Evolutionary conservation across 2,797 vertebrate species (phyloP).

Genomic region (Sebastes variabilis): DNA sequence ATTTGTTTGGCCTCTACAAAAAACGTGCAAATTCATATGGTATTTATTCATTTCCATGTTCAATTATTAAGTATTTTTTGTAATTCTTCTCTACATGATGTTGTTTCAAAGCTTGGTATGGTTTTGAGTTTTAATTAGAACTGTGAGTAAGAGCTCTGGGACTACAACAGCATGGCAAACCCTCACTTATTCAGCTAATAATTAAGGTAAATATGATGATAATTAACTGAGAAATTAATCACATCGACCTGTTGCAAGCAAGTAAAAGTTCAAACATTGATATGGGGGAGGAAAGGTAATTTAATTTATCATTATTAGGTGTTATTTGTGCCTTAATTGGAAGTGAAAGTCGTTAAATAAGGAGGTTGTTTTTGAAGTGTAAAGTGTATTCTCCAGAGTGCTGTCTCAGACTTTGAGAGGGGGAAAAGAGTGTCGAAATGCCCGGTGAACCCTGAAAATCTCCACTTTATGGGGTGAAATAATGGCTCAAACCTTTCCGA

Average conservation of each 20-base stretch:
- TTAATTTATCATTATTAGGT: slow-evolving; percentile 2
- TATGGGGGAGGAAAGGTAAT: not conserved
- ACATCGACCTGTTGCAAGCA: slow-evolving; percentile 87
- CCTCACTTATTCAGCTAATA: slow-evolving; percentile 60
- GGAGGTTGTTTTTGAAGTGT: not conserved
- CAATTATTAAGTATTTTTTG: slow-evolving; percentile 24
- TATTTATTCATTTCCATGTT: slow-evolving; percentile 66
- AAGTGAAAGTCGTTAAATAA: not conserved
- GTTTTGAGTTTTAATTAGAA: slow-evolving; percentile 94
- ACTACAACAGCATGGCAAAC: slow-evolving; percentile 81
- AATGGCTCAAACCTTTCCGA: slow-evolving; percentile 47
- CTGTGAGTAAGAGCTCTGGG: slow-evolving; percentile 84
- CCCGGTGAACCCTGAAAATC: not conserved
- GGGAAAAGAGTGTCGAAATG: not conserved
- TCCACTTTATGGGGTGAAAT: slow-evolving; percentile 5
- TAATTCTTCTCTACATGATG: too few relatives aligned
- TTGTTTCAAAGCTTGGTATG: too few relatives aligned
- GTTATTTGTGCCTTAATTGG: slow-evolving; percentile 17
- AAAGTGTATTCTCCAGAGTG: not conserved
- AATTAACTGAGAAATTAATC: slow-evolving; percentile 85
- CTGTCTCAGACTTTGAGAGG: not conserved
- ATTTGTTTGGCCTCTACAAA: not conserved
- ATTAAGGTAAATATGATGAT: slow-evolving; percentile 54
- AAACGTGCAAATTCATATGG: not conserved
- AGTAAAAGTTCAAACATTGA: slow-evolving; percentile 54